phyloP scores from a whole-genome alignment of 1,140 invertebrate species.

The Cryptotermes secundus region DNA sequence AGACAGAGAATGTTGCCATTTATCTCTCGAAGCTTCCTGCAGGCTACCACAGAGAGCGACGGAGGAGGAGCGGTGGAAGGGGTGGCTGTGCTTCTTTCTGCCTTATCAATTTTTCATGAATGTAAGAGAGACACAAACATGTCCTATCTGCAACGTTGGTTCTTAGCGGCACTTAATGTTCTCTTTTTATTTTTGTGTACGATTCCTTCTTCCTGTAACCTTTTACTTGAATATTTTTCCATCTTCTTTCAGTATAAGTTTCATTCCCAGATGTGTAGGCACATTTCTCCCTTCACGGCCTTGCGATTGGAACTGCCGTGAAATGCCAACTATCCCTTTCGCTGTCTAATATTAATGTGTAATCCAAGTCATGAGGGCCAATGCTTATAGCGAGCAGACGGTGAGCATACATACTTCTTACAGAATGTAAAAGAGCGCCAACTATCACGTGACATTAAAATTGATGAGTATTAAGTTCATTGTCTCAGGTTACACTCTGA shows the following conservation, averaged over 20 bases:
- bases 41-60: no score
- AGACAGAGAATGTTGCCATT: constrained; percentile 5
- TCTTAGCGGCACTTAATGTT: not conserved
- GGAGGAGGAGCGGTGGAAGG: not conserved
- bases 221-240: not conserved
- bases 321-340: not conserved
- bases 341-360: not conserved
- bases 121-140: constrained; percentile 13
- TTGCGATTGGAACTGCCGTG: not conserved
- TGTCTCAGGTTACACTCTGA: no score
- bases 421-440: no score
- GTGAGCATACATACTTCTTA: not conserved
- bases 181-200: not conserved
- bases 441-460: no score
- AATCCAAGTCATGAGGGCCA: not conserved
- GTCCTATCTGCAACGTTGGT: not conserved
- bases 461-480: no score
- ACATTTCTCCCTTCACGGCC: not conserved
- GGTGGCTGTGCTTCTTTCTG: not conserved
- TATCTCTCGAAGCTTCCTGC: constrained; percentile 1
- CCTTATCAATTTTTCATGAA: constrained; percentile 4
- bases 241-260: not conserved
- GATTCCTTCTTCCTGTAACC: not conserved
- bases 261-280: not conserved
- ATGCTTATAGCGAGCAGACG: not conserved